These are phyloP conservation scores for Erebia aethiops DNA, from an alignment of 2,888 invertebrate genomes.

Conservation along the genomic window DNA sequence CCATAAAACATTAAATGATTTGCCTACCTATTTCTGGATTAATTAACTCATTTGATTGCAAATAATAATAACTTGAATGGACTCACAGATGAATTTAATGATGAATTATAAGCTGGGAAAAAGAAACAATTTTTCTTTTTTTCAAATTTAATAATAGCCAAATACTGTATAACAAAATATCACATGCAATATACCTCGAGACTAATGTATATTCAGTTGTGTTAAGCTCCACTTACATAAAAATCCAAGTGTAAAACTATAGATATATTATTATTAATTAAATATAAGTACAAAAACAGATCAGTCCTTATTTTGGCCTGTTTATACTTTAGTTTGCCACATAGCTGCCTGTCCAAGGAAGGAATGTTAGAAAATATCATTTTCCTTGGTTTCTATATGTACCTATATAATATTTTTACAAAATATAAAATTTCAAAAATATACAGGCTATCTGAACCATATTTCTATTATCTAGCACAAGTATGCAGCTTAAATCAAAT, in stretches of 20 bases:
- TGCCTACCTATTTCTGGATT: no score
- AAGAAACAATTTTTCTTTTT: constrained; percentile 25
- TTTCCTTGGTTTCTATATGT: no score
- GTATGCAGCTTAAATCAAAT: neutral
- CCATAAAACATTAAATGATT: no score
- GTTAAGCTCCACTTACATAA: constrained; percentile 6
- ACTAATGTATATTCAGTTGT: constrained; percentile 15
- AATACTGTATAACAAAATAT: constrained; percentile 35
- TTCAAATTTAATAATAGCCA: constrained; percentile 38
- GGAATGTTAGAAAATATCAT: neutral
- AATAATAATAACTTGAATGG: no score
- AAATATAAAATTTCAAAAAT: neutral
- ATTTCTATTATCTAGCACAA: neutral
- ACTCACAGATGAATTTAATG: no score
- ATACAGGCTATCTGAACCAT: neutral
- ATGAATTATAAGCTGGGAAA: neutral
- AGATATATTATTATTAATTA: neutral
- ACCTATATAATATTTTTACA: no score
- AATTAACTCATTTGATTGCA: no score
- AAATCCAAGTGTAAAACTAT: neutral
- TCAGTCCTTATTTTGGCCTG: constrained; percentile 14
- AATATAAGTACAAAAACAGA: constrained; percentile 23
- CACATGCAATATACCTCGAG: constrained; percentile 34
- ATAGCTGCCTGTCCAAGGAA: neutral
- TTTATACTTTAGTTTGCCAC: constrained; percentile 1